Conservation (phyloP, 1,140 invertebrate genomes). For the Zaprionus gabonicus region DNA sequence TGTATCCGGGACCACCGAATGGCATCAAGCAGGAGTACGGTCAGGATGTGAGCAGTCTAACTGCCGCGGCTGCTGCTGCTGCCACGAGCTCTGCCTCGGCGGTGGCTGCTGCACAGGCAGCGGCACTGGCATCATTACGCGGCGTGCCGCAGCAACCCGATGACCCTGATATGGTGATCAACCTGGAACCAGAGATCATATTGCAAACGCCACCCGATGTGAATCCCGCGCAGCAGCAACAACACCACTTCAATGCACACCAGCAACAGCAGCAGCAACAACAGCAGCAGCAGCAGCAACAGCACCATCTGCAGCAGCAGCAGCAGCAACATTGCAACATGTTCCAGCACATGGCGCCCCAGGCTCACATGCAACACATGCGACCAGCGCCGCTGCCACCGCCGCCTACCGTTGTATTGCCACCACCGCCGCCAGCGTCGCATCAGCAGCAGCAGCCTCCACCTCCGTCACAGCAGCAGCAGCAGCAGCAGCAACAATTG, state of each 20-base stretch:
- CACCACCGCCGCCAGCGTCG: conserved; percentile 64
- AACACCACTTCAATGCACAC: conserved; percentile 71
- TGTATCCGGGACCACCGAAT: conserved; percentile 73
- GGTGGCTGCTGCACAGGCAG: conserved; percentile 57
- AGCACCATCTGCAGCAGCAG: conserved; percentile 62
- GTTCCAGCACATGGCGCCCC: conserved; percentile 82
- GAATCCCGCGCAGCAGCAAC: conserved; percentile 73
- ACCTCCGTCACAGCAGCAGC: conserved; percentile 52
- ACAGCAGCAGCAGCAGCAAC: conserved; percentile 64
- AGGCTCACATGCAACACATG: conserved; percentile 79
- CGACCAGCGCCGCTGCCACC: conserved; percentile 63
- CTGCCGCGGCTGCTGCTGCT: conserved; percentile 38
- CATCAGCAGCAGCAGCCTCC: conserved; percentile 64
- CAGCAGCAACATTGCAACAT: conserved; percentile 81
- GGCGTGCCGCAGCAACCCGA: conserved; percentile 51
- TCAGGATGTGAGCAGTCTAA: conserved; percentile 64
- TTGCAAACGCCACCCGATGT: conserved; percentile 76
- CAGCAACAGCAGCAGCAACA: conserved; percentile 65
- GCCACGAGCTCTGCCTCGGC: conserved; percentile 59
- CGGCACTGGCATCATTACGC: conserved; percentile 57
- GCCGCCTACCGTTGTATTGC: conserved; percentile 49
- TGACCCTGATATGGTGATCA: conserved; percentile 75
- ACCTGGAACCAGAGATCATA: conserved; percentile 79
- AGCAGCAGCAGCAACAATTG: conserved; percentile 58
- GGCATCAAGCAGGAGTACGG: conserved; percentile 82